These are phyloP conservation scores for Phyllotis vaccarum DNA, from an alignment of 2,797 vertebrate genomes.

Conservation along the genomic window DNA sequence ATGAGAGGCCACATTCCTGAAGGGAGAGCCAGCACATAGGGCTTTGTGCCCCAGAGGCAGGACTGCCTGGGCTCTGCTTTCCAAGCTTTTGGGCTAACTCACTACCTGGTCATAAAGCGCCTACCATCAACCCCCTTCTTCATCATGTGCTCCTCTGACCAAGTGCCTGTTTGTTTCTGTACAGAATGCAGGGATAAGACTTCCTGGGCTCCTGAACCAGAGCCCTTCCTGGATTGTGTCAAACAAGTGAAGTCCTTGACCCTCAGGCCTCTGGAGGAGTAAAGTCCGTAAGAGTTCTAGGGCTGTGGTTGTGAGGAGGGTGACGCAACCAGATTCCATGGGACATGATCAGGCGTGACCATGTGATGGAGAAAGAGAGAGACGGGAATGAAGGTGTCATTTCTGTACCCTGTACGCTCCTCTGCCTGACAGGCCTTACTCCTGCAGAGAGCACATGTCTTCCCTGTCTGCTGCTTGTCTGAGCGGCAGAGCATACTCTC, in stretches of 20 bases:
- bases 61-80: slow-evolving; percentile 52
- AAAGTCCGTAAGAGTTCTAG: slow-evolving; percentile 42
- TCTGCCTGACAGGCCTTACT: background rate
- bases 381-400: slow-evolving; percentile 52
- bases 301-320: slow-evolving; percentile 55
- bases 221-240: slow-evolving; percentile 31
- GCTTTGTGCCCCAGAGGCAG: background rate
- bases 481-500: background rate
- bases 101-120: slow-evolving; percentile 36
- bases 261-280: slow-evolving; percentile 52
- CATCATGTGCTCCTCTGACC: background rate
- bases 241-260: slow-evolving; percentile 73
- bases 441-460: background rate
- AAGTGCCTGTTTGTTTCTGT: slow-evolving; percentile 34
- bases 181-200: background rate
- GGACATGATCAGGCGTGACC: slow-evolving; percentile 29
- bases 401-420: slow-evolving; percentile 14
- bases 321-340: slow-evolving; percentile 75
- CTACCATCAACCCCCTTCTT: background rate
- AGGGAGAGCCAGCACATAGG: background rate
- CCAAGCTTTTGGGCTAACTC: background rate
- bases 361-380: background rate
- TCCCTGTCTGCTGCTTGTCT: background rate
- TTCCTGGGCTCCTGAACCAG: slow-evolving; percentile 20
- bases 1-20: slow-evolving; percentile 67